phyloP scores from a whole-genome alignment of 2,888 invertebrate genomes.

The Drosophila fungiperda region DNA sequence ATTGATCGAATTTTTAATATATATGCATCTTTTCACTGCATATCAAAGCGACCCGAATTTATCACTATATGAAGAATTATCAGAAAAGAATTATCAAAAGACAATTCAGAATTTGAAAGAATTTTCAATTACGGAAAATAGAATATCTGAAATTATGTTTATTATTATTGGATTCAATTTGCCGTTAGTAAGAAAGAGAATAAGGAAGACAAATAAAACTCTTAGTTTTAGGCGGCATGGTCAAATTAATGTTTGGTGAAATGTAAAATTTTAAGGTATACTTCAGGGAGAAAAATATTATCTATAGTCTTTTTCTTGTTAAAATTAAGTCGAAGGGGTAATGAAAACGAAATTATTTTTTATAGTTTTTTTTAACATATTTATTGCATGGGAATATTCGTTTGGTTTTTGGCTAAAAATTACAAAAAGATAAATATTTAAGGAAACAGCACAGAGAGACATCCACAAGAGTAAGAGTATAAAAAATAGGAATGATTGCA shows the following conservation, averaged over 20 bases:
- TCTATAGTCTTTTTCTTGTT: not conserved
- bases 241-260: not conserved
- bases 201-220: not conserved
- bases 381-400: conserved; percentile 59
- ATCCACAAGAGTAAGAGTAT: conserved; percentile 29
- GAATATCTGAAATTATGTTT: not conserved
- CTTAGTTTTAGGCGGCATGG: not conserved
- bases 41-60: not conserved
- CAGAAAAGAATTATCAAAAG: not conserved
- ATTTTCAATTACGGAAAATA: not conserved
- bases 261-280: not conserved
- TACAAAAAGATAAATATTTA: conserved; percentile 46
- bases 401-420: conserved; percentile 39
- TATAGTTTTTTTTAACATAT: conserved; percentile 31
- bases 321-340: not conserved
- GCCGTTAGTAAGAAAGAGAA: not conserved
- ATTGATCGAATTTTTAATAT: not conserved
- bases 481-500: conserved; percentile 69
- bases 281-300: not conserved
- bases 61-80: not conserved
- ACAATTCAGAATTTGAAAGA: not conserved
- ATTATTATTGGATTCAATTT: not conserved
- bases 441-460: conserved; percentile 40
- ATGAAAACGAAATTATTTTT: not conserved
- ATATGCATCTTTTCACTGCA: not conserved